Percentiles rank a stretch among this genome's conserved stretches.
Conservation (phyloP, 2,888 invertebrate species). For the Arctia plantaginis region DNA sequence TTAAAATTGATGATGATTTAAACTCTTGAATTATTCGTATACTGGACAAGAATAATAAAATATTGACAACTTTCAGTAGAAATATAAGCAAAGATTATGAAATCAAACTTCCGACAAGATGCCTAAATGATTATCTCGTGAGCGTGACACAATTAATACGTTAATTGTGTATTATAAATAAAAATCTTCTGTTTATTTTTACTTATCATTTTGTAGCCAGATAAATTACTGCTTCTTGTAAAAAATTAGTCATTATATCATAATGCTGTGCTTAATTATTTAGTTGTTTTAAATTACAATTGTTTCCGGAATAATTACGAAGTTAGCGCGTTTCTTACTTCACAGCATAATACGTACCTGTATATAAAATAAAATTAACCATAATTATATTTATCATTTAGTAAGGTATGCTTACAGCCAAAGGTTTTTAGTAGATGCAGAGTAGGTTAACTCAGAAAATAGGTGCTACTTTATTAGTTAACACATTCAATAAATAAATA, state of each 20-base stretch:
- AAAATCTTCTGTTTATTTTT: slow-evolving; percentile 15
- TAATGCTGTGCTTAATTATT: background rate
- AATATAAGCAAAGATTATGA: background rate
- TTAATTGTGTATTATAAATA: slow-evolving; percentile 2
- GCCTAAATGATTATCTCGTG: slow-evolving; percentile 21
- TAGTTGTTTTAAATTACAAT: background rate
- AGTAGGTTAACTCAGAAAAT: background rate
- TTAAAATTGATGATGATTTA: too few relatives aligned
- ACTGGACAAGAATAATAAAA: too few relatives aligned
- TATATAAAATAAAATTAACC: background rate
- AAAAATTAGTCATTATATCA: slow-evolving; percentile 13
- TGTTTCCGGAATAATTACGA: background rate
- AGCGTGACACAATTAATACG: slow-evolving; percentile 11
- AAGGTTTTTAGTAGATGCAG: background rate
- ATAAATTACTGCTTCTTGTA: background rate
- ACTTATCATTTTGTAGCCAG: slow-evolving; percentile 28
- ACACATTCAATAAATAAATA: too few relatives aligned
- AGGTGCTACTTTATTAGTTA: background rate
- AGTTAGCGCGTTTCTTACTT: background rate
- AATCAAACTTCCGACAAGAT: background rate
- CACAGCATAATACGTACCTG: background rate
- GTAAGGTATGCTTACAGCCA: background rate
- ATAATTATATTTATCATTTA: background rate
- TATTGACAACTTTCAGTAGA: too few relatives aligned
- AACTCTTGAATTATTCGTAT: too few relatives aligned